Evolutionary conservation across 2,888 invertebrate genomes (phyloP), one percentile per base, ranked within the genome.

Genomic region (Homarus gammarus): DNA sequence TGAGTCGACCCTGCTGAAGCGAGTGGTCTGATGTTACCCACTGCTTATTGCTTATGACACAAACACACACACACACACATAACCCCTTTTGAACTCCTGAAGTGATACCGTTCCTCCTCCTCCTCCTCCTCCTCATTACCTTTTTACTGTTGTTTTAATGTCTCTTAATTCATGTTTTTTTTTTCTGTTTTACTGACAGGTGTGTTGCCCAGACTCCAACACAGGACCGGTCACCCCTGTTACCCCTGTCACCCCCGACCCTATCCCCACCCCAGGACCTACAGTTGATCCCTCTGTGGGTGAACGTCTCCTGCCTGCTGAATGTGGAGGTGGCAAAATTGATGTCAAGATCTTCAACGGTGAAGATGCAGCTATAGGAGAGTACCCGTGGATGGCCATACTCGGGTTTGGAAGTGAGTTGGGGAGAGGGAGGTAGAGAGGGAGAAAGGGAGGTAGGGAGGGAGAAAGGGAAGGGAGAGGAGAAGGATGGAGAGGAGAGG

Each of bases 321-420:
- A 18, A 2, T 86, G 85, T 40, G 78, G 78, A 12, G 33, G 36
- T 31, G n/a, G 33, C 6, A 0, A 31, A 1, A 22, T 27, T 10
- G 0, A 1, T 0, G 64, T 27, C 31, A 86, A 27, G 33, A 51
- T 86, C 31, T 22, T 64, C 15, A 31, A 31, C 18, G 85, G 85
- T 0, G 68, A 38, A 22, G 61, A 40, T 18, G 77, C 78, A 3
- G 36, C 44, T n/a, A 27, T 84, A 56, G 89, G 84, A 3, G 84
- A 33, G 1, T 73, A 73, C 64, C 89, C 89, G 5, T 89, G 84
- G 84, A 79, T 84, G 89, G 89, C 89, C 1, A 64, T 81, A 36
- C 73, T 89, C 2, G 85, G 85, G 2, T 86, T 33, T n/a, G 22
- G n/a, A 15, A n/a, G 85, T 84, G 27, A 85, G 64, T 61, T 5